Conservation (phyloP, 1,140 invertebrate genomes). For the Latrodectus geometricus region DNA sequence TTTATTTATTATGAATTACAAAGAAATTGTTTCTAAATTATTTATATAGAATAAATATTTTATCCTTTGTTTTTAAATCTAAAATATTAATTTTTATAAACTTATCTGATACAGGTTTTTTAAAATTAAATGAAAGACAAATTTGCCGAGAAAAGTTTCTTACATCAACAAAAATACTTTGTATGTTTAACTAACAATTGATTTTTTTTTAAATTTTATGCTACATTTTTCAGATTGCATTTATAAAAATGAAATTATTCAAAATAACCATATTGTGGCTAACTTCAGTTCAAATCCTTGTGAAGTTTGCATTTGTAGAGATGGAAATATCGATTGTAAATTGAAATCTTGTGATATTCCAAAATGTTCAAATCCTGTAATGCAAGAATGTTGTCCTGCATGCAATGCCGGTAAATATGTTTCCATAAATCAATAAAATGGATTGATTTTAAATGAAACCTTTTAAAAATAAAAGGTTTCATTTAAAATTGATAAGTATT, state of each 20-base stretch:
- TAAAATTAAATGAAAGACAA: too few species aligned
- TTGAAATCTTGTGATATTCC: neutral
- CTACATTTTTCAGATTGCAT: constrained; percentile 42
- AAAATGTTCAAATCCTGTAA: constrained; percentile 23
- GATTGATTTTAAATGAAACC: neutral
- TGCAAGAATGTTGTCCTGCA: constrained; percentile 43
- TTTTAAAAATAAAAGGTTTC: neutral
- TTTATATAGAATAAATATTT: too few species aligned
- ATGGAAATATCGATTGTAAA: constrained; percentile 26
- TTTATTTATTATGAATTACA: too few species aligned
- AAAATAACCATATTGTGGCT: neutral
- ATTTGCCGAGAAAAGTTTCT: too few species aligned
- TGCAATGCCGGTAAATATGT: constrained; percentile 66
- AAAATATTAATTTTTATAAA: too few species aligned
- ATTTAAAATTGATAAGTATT: neutral
- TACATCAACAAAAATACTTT: too few species aligned
- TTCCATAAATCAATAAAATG: neutral
- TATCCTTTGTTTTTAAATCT: too few species aligned
- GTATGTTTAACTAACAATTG: too few species aligned
- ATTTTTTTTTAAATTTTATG: too few species aligned
- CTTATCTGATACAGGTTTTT: too few species aligned
- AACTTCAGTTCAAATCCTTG: neutral
- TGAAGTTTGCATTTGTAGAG: constrained; percentile 12
- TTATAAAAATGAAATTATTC: neutral
- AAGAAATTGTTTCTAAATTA: too few species aligned